Evolutionary conservation across 1,140 invertebrate genomes (phyloP).

Genomic region (Sminthurides bifidus): DNA sequence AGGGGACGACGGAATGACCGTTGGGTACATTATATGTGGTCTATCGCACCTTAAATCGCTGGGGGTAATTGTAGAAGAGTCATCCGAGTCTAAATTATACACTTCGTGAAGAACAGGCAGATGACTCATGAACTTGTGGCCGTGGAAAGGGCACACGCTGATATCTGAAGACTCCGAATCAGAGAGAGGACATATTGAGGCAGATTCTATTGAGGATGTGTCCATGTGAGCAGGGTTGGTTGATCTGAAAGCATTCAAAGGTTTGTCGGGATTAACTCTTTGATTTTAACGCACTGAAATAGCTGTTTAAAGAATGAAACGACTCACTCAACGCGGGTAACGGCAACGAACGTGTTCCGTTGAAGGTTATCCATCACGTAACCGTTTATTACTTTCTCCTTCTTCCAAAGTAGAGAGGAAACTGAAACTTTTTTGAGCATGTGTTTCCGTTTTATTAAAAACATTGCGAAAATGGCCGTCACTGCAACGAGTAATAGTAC

Average conservation of each 20-base stretch:
- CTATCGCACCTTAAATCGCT: slow-evolving; percentile 19
- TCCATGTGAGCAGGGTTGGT: not conserved
- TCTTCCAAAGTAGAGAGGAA: not conserved
- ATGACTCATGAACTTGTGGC: slow-evolving; percentile 20
- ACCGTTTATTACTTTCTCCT: not conserved
- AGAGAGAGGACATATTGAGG: not conserved
- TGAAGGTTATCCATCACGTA: not conserved
- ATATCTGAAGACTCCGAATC: slow-evolving; percentile 7
- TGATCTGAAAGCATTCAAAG: not conserved
- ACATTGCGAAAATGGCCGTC: slow-evolving; percentile 4
- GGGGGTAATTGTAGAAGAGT: slow-evolving; percentile 21
- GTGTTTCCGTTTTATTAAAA: not conserved
- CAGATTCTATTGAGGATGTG: slow-evolving; percentile 3
- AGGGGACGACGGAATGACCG: not conserved
- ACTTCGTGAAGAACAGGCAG: slow-evolving; percentile 5
- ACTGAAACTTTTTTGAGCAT: not conserved
- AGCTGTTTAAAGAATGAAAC: not conserved
- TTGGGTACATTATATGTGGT: slow-evolving; percentile 10
- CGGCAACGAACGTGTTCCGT: not conserved
- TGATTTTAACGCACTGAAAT: not conserved
- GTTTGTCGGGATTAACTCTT: not conserved
- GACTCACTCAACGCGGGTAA: not conserved
- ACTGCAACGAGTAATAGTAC: not conserved
- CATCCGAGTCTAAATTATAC: slow-evolving; percentile 5
- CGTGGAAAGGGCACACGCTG: slow-evolving; percentile 1